phyloP scores from a whole-genome alignment of 2,888 invertebrate species.

The Acanthoscelides obtectus region DNA sequence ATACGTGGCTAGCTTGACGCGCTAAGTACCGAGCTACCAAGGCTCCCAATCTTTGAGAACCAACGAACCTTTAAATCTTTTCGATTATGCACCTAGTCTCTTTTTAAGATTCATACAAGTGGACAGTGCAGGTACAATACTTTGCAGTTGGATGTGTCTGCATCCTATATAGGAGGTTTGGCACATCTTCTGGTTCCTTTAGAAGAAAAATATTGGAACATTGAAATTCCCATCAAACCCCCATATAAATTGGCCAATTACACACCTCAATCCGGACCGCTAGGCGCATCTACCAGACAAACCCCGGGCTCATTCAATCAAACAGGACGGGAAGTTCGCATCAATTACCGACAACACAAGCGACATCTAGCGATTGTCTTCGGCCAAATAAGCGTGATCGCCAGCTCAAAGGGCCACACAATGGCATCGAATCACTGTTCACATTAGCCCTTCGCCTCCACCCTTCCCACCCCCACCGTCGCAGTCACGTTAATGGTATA shows the following conservation, averaged over 20 bases:
- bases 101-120: too few relatives aligned
- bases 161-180: too few relatives aligned
- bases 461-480: neutral
- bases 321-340: constrained; percentile 27
- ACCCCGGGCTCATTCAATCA: neutral
- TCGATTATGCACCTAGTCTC: too few relatives aligned
- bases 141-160: too few relatives aligned
- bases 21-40: too few relatives aligned
- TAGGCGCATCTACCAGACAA: neutral
- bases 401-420: neutral
- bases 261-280: neutral
- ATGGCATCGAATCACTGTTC: neutral
- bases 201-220: too few relatives aligned
- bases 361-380: constrained; percentile 10
- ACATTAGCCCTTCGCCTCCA: neutral
- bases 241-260: neutral
- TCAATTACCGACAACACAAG: constrained; percentile 30
- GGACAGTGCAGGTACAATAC: too few relatives aligned
- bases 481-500: neutral
- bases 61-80: too few relatives aligned
- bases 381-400: neutral
- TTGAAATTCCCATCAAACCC: too few relatives aligned
- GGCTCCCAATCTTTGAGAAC: too few relatives aligned
- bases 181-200: too few relatives aligned
- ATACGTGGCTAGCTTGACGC: too few relatives aligned